These are phyloP conservation scores for Sebastes nivosus DNA, from an alignment of 2,797 vertebrate genomes.

Conservation along the genomic window DNA sequence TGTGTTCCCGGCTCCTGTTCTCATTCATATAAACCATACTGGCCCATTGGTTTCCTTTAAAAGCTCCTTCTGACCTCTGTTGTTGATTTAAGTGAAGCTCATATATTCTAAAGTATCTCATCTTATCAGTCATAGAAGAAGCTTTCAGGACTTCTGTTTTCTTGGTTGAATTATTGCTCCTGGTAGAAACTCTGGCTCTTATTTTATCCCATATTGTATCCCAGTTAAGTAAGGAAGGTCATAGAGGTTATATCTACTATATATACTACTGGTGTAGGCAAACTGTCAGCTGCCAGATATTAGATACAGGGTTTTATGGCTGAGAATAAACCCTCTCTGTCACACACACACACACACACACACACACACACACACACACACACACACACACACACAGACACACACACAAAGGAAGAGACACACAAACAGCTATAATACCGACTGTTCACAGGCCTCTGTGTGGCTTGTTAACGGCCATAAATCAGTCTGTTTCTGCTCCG, in stretches of 20 bases:
- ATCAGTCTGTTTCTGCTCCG: slow-evolving; percentile 51
- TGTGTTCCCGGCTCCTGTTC: background rate
- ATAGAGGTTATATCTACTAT: background rate
- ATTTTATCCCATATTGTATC: background rate
- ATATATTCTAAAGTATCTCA: slow-evolving; percentile 32
- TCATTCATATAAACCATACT: background rate
- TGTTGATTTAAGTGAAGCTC: slow-evolving; percentile 24
- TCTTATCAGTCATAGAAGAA: slow-evolving; percentile 18
- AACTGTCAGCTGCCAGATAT: slow-evolving; percentile 19
- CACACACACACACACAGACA: slow-evolving; percentile 28
- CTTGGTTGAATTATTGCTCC: slow-evolving; percentile 12
- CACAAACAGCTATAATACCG: slow-evolving; percentile 10
- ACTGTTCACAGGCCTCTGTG: slow-evolving; percentile 47
- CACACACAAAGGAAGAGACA: slow-evolving; percentile 8
- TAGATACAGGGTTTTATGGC: slow-evolving; percentile 40
- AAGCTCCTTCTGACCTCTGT: background rate
- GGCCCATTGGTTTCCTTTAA: slow-evolving; percentile 2
- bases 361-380: slow-evolving; percentile 3
- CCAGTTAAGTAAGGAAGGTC: background rate
- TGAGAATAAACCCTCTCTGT: slow-evolving; percentile 12
- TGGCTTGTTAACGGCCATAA: slow-evolving; percentile 64
- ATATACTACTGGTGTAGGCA: background rate
- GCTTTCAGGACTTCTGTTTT: background rate
- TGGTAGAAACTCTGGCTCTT: background rate
- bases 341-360: slow-evolving; percentile 1